Percentiles rank a stretch among this genome's conserved stretches.
phyloP scores from a whole-genome alignment of 2,113 vertebrate genomes.

The Pomatorhinus ruficollis region DNA sequence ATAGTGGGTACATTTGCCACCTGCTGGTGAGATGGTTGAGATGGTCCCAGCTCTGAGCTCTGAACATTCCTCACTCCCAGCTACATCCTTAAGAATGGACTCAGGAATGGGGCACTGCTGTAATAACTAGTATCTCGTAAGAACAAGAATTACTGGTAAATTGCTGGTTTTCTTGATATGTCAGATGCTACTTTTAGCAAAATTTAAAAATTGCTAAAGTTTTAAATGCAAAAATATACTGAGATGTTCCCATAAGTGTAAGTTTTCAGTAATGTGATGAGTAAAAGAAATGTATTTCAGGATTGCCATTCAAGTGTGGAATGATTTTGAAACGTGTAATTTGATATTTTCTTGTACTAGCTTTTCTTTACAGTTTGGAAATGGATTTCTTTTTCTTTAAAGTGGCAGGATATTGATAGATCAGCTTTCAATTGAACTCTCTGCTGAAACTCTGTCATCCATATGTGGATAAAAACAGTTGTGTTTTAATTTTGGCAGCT shows the following conservation, averaged over 20 bases:
- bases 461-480: background rate
- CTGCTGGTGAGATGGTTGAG: slow-evolving; percentile 46
- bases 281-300: background rate
- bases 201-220: background rate
- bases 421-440: background rate
- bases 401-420: background rate
- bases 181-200: background rate
- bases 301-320: background rate
- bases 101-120: background rate
- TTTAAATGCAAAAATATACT: background rate
- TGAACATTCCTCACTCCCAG: slow-evolving; percentile 18
- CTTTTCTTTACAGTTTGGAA: background rate
- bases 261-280: background rate
- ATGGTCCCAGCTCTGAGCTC: background rate
- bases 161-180: background rate
- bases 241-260: background rate
- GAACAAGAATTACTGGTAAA: slow-evolving; percentile 3
- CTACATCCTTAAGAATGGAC: background rate
- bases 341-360: background rate
- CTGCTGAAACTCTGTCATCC: background rate
- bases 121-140: background rate
- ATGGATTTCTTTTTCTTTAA: background rate
- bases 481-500: background rate
- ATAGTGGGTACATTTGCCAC: slow-evolving; percentile 25
- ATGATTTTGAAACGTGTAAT: background rate